These are phyloP conservation scores for Pteruthius melanotis DNA, from an alignment of 2,113 vertebrate species.

Conservation along the genomic window DNA sequence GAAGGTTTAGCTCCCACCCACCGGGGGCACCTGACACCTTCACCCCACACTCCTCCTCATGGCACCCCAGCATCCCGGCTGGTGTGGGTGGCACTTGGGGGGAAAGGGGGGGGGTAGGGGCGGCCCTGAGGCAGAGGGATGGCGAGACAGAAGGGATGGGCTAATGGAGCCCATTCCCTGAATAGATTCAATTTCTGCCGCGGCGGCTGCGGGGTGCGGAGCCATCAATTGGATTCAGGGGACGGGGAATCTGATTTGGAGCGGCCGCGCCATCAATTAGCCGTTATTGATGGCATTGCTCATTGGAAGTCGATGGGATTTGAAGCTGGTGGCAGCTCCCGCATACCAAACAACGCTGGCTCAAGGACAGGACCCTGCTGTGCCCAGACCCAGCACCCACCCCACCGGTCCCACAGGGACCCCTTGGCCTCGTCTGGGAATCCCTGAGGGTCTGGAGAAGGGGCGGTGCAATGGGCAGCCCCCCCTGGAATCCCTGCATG, in stretches of 20 bases:
- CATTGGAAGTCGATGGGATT: constrained; percentile 48
- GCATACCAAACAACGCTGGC: constrained; percentile 1
- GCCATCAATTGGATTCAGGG: constrained; percentile 63
- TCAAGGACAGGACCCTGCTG: background rate
- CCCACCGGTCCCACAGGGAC: fast-evolving
- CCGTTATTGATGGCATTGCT: constrained; percentile 67
- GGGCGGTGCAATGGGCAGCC: fast-evolving
- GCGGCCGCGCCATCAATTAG: constrained; percentile 64
- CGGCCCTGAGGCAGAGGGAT: background rate
- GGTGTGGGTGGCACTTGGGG: background rate
- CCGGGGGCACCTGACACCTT: background rate
- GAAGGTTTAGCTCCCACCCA: background rate
- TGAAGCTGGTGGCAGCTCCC: background rate
- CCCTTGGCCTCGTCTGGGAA: fast-evolving
- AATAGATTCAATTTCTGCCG: constrained; percentile 62
- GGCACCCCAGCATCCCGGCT: background rate
- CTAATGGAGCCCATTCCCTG: constrained; percentile 50
- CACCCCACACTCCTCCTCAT: background rate
- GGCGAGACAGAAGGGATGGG: constrained; percentile 7
- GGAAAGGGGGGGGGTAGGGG: background rate
- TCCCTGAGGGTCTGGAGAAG: background rate
- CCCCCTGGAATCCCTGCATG: background rate
- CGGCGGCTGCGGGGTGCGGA: constrained; percentile 42
- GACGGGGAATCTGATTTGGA: constrained; percentile 64
- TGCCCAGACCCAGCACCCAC: background rate